phyloP scores from a whole-genome alignment of 2,888 invertebrate genomes.

The Ichneumon xanthorius region DNA sequence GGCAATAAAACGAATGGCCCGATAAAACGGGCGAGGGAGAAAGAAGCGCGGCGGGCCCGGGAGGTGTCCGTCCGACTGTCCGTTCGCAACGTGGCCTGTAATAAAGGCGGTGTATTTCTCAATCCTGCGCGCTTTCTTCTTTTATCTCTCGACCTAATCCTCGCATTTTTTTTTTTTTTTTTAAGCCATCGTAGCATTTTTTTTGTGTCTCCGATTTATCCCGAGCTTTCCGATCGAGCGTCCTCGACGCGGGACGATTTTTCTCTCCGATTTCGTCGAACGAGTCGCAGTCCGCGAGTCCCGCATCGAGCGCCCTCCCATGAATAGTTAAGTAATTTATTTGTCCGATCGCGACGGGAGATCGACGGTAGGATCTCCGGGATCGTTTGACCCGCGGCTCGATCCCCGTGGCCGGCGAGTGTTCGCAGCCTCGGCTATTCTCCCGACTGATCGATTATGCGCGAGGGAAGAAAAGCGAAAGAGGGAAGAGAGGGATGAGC shows the following conservation, averaged over 20 bases:
- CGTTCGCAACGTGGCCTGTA: constrained; percentile 76
- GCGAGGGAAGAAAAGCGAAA: constrained; percentile 20
- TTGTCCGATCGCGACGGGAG: constrained; percentile 39
- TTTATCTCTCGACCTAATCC: constrained; percentile 31
- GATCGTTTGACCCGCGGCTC: constrained; percentile 34
- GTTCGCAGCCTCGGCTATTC: constrained; percentile 9
- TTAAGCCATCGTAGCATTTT: constrained; percentile 11
- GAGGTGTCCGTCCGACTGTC: constrained; percentile 80
- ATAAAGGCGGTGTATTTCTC: constrained; percentile 77
- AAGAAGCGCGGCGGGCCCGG: constrained; percentile 34
- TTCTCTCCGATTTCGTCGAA: constrained; percentile 30
- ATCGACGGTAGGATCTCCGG: constrained; percentile 39
- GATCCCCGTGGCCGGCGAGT: not conserved
- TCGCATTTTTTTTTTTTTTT: constrained; percentile 27
- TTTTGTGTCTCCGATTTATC: constrained; percentile 42
- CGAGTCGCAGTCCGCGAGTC: not conserved
- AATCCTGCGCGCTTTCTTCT: constrained; percentile 46
- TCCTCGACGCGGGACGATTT: constrained; percentile 5
- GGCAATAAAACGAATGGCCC: constrained; percentile 77
- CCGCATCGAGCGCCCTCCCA: not conserved
- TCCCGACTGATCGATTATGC: constrained; percentile 26
- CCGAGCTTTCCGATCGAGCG: constrained; percentile 24
- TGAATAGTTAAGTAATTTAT: constrained; percentile 47
- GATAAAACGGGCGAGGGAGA: constrained; percentile 74
- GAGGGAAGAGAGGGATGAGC: not conserved